Conservation (phyloP, 2,113 vertebrate genomes). For the Circaetus gallicus region DNA sequence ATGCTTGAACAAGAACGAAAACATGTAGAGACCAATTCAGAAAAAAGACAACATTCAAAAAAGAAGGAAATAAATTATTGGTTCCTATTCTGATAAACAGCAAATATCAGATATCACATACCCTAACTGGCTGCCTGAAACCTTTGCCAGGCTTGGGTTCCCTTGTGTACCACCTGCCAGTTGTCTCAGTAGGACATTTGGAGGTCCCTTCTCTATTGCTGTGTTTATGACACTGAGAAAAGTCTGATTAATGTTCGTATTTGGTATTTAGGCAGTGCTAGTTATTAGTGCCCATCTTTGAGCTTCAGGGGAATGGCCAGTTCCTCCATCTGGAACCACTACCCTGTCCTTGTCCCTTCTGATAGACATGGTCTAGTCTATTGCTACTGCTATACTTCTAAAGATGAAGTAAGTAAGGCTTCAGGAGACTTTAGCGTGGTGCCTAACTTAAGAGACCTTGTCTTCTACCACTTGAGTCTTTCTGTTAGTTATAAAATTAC, state of each 20-base stretch:
- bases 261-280: background rate
- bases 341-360: background rate
- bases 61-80: background rate
- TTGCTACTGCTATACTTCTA: background rate
- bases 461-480: background rate
- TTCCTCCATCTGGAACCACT: background rate
- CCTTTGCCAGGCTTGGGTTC: background rate
- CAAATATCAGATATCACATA: background rate
- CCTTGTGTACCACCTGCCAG: background rate
- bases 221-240: background rate
- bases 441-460: background rate
- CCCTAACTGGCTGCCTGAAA: background rate
- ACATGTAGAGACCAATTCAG: background rate
- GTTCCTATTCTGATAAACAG: background rate
- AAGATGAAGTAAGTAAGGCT: background rate
- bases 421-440: background rate
- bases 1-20: background rate
- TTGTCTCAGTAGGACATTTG: background rate
- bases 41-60: background rate
- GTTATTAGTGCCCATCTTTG: background rate
- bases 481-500: background rate
- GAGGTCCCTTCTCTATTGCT: background rate
- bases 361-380: background rate
- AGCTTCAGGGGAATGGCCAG: background rate
- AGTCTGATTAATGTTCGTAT: background rate